Conservation (phyloP, 2,888 invertebrate species). For the Agriopis aurantiaria region DNA sequence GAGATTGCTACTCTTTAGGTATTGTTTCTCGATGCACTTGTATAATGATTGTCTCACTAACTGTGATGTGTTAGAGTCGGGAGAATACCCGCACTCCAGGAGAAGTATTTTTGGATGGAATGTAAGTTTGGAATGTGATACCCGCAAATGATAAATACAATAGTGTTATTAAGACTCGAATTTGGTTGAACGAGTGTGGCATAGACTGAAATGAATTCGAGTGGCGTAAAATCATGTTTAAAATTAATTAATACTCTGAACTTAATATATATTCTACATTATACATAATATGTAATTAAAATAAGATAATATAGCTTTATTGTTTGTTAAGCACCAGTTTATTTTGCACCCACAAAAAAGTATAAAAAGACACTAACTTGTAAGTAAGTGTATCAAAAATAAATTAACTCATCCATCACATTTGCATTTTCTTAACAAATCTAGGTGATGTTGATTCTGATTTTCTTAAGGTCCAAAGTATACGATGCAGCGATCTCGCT, state of each 20-base stretch:
- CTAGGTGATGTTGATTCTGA: too few species aligned
- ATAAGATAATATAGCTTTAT: conserved; percentile 35
- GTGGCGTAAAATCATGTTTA: conserved; percentile 11
- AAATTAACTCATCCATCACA: conserved; percentile 19
- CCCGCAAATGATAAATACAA: conserved; percentile 9
- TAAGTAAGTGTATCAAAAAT: conserved; percentile 17
- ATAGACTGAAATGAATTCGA: conserved; percentile 26
- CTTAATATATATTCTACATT: conserved; percentile 25
- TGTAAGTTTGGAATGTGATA: conserved; percentile 39
- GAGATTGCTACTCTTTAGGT: too few species aligned
- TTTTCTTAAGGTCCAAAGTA: too few species aligned
- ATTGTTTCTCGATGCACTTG: not conserved
- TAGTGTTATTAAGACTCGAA: conserved; percentile 8
- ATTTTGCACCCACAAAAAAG: conserved; percentile 58
- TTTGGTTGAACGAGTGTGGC: conserved; percentile 8
- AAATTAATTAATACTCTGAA: conserved; percentile 33
- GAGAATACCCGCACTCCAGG: conserved; percentile 57
- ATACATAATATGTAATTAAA: conserved; percentile 29
- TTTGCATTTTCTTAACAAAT: conserved; percentile 6
- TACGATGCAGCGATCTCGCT: too few species aligned
- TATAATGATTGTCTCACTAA: conserved; percentile 38
- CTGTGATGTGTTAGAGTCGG: conserved; percentile 59
- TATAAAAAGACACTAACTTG: conserved; percentile 55
- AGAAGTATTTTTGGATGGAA: conserved; percentile 61
- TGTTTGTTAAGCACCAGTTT: conserved; percentile 63